Conservation (phyloP, 2,113 vertebrate genomes). For the Myodes glareolus region DNA sequence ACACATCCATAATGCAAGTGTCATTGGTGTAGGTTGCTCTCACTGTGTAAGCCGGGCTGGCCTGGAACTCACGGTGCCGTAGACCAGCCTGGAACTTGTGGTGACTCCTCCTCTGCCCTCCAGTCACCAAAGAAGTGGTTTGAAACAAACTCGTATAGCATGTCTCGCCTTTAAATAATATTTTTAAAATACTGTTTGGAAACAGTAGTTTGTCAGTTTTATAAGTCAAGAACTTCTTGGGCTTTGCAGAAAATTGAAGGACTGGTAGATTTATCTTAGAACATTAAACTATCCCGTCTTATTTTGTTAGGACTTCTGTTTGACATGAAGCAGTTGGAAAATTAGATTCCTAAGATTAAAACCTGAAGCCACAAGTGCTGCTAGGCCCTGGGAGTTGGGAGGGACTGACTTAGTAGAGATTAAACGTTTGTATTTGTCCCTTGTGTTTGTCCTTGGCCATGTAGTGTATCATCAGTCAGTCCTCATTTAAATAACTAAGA, state of each 20-base stretch:
- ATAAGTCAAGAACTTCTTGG: neutral
- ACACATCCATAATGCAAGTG: neutral
- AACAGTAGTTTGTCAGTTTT: conserved; percentile 22
- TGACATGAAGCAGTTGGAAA: conserved; percentile 32
- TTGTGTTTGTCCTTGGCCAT: neutral
- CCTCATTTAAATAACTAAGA: neutral
- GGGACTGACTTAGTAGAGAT: neutral
- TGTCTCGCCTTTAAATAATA: neutral
- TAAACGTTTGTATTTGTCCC: neutral
- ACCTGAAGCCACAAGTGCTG: neutral
- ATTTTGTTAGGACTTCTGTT: neutral
- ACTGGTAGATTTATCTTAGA: neutral
- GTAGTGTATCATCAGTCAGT: neutral
- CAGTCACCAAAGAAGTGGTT: neutral
- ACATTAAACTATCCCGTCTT: neutral
- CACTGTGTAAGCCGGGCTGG: neutral
- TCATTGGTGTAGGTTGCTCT: neutral
- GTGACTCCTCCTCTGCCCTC: neutral
- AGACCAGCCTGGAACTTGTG: neutral
- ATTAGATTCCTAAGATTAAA: conserved; percentile 17
- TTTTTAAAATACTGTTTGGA: conserved; percentile 19
- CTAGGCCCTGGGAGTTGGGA: neutral
- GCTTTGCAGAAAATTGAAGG: conserved; percentile 40
- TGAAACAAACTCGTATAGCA: neutral
- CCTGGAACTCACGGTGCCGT: neutral